Percentiles rank a stretch among this genome's conserved stretches.
Conservation (phyloP, 1,140 invertebrate species). For the Hyles euphorbiae region DNA sequence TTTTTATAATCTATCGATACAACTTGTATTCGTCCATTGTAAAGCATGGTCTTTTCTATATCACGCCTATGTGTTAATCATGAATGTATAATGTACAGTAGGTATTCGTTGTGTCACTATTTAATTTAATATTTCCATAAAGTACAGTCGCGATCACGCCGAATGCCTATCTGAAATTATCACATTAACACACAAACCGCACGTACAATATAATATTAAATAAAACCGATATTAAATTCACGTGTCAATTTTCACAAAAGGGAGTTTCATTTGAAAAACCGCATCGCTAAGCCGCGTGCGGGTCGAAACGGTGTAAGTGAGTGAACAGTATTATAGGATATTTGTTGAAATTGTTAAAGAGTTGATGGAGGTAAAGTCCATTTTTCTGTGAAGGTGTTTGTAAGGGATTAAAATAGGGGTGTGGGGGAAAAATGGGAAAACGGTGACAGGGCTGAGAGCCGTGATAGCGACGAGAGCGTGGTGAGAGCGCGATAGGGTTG, state of each 20-base stretch:
- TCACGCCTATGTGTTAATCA: no score
- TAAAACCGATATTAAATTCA: conserved; percentile 61
- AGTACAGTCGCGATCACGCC: background rate
- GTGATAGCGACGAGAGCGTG: conserved; percentile 68
- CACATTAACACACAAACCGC: conserved; percentile 19
- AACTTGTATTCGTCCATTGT: no score
- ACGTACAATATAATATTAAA: conserved; percentile 36
- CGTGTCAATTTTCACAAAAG: conserved; percentile 54
- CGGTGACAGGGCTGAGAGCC: conserved; percentile 67
- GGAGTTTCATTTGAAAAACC: conserved; percentile 68
- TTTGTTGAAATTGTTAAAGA: background rate
- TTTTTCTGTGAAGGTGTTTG: conserved; percentile 16
- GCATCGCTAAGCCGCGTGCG: conserved; percentile 44
- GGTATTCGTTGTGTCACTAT: no score
- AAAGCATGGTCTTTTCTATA: no score
- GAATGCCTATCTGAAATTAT: conserved; percentile 7
- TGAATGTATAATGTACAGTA: no score
- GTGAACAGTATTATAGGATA: background rate
- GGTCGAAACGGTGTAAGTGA: conserved; percentile 19
- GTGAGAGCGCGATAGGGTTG: conserved; percentile 48
- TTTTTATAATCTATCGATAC: no score
- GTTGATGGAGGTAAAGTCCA: conserved; percentile 8
- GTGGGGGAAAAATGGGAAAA: conserved; percentile 68
- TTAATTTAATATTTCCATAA: background rate
- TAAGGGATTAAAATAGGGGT: conserved; percentile 23